phyloP scores from a whole-genome alignment of 2,797 vertebrate genomes.

The Acropternis orthonyx region DNA sequence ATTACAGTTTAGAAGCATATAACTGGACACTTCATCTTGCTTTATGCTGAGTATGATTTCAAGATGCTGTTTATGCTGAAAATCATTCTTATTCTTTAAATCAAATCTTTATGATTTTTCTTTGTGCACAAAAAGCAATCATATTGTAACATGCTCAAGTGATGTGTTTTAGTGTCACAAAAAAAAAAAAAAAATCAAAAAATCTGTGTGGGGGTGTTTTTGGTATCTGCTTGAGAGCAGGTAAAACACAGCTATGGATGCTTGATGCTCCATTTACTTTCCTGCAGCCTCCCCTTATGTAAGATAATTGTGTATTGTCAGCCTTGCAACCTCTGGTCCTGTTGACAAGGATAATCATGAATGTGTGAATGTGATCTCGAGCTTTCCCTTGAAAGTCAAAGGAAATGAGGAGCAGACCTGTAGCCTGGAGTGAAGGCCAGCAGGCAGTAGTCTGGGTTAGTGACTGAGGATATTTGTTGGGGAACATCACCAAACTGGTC shows the following conservation, averaged over 20 bases:
- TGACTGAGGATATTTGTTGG: not conserved
- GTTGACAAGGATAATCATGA: not conserved
- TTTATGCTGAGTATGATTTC: not conserved
- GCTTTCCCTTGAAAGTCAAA: not conserved
- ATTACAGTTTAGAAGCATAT: not conserved
- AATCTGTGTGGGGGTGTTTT: not conserved
- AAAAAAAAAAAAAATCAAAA: not conserved
- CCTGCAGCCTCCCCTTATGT: not conserved
- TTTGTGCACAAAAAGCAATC: not conserved
- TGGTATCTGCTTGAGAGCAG: not conserved
- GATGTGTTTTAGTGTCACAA: not conserved
- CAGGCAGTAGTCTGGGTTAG: not conserved
- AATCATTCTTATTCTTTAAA: not conserved
- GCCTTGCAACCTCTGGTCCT: not conserved
- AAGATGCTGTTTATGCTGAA: not conserved
- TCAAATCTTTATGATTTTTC: not conserved
- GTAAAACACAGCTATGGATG: not conserved
- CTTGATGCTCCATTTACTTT: not conserved
- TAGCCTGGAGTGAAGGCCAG: not conserved
- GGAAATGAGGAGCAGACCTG: not conserved
- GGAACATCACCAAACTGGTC: not conserved
- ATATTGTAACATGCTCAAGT: not conserved
- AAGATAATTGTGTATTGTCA: not conserved
- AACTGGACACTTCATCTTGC: not conserved
- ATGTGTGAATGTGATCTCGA: not conserved